Percentiles rank a stretch among this genome's conserved stretches.
These are phyloP conservation scores for Hypselothyrea guttata DNA, from an alignment of 2,888 invertebrate species.

Conservation along the genomic window DNA sequence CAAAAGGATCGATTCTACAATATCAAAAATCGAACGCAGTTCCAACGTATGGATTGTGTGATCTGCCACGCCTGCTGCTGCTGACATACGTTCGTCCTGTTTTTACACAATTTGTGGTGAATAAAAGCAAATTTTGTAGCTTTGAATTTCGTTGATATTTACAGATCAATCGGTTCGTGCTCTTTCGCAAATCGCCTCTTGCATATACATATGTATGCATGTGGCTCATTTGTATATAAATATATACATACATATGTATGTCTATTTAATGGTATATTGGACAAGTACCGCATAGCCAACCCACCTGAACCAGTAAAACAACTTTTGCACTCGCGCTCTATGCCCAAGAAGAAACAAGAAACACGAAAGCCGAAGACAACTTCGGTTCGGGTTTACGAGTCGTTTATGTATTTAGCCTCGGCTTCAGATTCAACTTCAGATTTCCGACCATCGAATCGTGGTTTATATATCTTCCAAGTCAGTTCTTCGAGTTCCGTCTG, in stretches of 20 bases:
- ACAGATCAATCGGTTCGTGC: background rate
- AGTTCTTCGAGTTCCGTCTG: slow-evolving; percentile 63
- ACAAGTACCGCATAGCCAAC: no score
- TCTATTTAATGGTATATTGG: slow-evolving; percentile 2
- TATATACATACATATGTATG: background rate
- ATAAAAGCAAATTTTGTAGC: no score
- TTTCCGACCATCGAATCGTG: slow-evolving; percentile 38
- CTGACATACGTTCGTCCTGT: no score
- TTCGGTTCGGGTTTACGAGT: background rate
- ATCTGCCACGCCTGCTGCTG: no score
- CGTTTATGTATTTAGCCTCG: background rate
- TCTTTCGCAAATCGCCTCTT: slow-evolving; percentile 6
- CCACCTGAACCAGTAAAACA: slow-evolving; percentile 59
- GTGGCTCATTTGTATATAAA: background rate
- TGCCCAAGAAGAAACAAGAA: slow-evolving; percentile 4
- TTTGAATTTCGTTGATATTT: no score
- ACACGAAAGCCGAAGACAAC: background rate
- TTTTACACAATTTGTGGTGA: no score
- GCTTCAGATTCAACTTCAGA: slow-evolving; percentile 3
- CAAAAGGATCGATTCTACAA: no score
- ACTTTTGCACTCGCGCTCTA: slow-evolving; percentile 32
- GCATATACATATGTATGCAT: no score
- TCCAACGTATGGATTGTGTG: no score
- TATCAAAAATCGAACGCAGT: no score
- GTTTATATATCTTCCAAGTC: slow-evolving; percentile 40